Evolutionary conservation across 2,797 vertebrate species (phyloP).

Genomic region (Crax fasciolata): DNA sequence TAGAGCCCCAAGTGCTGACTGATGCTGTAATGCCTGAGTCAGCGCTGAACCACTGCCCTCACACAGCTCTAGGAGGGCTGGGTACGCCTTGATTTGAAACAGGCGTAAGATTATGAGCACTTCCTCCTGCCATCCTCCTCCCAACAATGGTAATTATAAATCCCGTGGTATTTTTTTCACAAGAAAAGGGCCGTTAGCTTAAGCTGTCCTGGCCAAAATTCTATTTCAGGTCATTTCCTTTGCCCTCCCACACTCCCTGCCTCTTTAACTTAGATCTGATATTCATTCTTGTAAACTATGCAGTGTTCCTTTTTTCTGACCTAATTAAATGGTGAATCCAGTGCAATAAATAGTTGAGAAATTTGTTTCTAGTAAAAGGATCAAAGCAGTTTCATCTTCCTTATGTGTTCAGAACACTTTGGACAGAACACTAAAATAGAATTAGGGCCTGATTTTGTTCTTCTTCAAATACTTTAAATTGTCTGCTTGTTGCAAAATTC

Average conservation of each 20-base stretch:
- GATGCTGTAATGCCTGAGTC: neutral
- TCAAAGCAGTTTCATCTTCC: neutral
- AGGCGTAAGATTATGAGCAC: neutral
- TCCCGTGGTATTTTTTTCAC: constrained; percentile 9
- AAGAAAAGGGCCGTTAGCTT: neutral
- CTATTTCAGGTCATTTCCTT: constrained; percentile 25
- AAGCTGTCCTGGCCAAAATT: constrained; percentile 22
- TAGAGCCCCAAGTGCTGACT: neutral
- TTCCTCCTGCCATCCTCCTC: neutral
- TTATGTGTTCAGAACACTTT: neutral
- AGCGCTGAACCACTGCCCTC: neutral
- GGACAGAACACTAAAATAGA: neutral
- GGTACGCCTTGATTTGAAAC: constrained; percentile 13
- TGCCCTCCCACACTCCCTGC: neutral
- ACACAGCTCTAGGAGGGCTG: neutral
- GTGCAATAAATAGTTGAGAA: neutral
- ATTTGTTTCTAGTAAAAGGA: neutral
- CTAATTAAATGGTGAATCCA: neutral
- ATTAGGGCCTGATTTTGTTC: neutral
- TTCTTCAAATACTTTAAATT: neutral
- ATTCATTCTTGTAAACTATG: neutral
- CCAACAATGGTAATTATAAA: constrained; percentile 17
- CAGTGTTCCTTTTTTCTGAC: constrained; percentile 6
- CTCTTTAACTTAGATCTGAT: neutral
- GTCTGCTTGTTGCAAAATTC: neutral